These are phyloP conservation scores for Sebastes taczanowskii DNA, from an alignment of 2,797 vertebrate species.

Conservation along the genomic window DNA sequence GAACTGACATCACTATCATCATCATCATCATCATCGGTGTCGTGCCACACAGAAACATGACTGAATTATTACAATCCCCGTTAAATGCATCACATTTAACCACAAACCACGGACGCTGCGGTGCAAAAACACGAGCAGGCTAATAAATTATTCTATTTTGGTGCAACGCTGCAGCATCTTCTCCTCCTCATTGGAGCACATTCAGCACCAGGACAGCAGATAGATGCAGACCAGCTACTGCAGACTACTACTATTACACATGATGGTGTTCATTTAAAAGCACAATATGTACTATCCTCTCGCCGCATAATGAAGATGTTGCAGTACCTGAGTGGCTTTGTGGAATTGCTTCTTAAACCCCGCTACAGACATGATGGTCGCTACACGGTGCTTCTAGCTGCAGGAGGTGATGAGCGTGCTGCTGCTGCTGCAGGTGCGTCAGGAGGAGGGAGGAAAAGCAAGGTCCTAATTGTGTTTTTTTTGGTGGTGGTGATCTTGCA, in stretches of 20 bases:
- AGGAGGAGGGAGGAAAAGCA: slow-evolving; percentile 16
- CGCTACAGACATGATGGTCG: slow-evolving; percentile 90
- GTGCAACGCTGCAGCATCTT: slow-evolving; percentile 63
- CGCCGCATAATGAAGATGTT: not conserved
- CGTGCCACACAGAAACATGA: not conserved
- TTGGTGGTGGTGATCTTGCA: slow-evolving; percentile 33
- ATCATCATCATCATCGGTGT: not conserved
- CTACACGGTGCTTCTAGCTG: slow-evolving; percentile 49
- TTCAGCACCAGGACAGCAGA: slow-evolving; percentile 27
- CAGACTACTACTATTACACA: not conserved
- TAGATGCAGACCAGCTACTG: not conserved
- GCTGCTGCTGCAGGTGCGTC: slow-evolving; percentile 15
- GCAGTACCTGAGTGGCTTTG: slow-evolving; percentile 93
- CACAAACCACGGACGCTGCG: not conserved
- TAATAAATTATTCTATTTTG: slow-evolving; percentile 27
- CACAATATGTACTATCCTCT: not conserved
- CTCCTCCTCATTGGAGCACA: not conserved
- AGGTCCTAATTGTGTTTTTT: slow-evolving; percentile 9
- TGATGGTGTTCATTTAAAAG: not conserved
- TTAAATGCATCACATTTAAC: not conserved
- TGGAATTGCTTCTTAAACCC: slow-evolving; percentile 95
- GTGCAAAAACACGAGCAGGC: not conserved
- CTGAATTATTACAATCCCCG: too few relatives aligned
- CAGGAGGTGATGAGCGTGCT: not conserved
- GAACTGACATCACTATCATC: slow-evolving; percentile 23